Evolutionary conservation across 2,797 vertebrate genomes (phyloP).

Genomic region (Xerus rutilus): DNA sequence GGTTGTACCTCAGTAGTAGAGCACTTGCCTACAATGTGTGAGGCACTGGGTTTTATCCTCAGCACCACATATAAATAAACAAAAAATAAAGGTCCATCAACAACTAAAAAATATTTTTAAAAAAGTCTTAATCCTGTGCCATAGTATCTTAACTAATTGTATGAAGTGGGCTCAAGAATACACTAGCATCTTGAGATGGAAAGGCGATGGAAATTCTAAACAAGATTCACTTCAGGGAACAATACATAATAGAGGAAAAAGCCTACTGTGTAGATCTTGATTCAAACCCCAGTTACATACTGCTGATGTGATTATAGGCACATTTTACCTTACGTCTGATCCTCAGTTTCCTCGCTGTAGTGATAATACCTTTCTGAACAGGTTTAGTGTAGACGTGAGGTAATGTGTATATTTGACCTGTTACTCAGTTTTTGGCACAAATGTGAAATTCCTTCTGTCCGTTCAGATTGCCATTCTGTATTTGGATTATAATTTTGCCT

Average conservation of each 20-base stretch:
- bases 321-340: neutral
- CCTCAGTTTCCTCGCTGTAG: neutral
- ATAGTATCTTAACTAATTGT: neutral
- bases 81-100: too few species aligned
- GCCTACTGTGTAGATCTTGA: neutral
- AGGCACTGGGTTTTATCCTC: too few species aligned
- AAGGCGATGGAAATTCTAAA: conserved; percentile 20
- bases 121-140: neutral
- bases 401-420: neutral
- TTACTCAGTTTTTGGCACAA: conserved; percentile 34
- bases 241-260: neutral
- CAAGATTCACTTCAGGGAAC: neutral
- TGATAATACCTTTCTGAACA: conserved; percentile 24
- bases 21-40: too few species aligned
- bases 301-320: neutral
- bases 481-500: conserved; percentile 41
- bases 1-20: too few species aligned
- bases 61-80: too few species aligned
- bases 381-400: neutral
- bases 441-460: neutral
- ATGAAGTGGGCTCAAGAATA: neutral
- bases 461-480: neutral
- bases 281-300: neutral
- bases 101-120: too few species aligned
- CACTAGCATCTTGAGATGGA: neutral